These are phyloP conservation scores for Sander vitreus DNA, from an alignment of 2,113 vertebrate genomes.

Conservation along the genomic window DNA sequence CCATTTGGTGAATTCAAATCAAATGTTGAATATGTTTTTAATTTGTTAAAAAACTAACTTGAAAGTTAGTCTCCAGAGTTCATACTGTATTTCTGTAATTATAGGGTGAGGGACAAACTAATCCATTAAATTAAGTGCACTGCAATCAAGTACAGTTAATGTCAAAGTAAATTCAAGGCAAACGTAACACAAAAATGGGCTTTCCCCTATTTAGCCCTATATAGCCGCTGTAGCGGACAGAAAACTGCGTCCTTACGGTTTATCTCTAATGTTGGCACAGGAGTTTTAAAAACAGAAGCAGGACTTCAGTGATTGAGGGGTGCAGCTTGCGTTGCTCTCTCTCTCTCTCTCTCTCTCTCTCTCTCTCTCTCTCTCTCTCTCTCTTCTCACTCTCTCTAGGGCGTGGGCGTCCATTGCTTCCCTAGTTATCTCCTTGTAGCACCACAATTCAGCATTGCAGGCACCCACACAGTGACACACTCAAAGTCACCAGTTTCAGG, in stretches of 20 bases:
- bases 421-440: neutral
- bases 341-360: too few relatives aligned
- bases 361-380: too few relatives aligned
- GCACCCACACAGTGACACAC: too few relatives aligned
- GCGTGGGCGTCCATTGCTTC: neutral
- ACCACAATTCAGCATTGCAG: neutral
- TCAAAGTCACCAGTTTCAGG: neutral
- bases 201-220: neutral
- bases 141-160: neutral
- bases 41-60: neutral
- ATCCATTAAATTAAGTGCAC: neutral
- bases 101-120: neutral
- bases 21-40: slow-evolving; percentile 7
- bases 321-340: too few relatives aligned
- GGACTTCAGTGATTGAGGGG: too few relatives aligned
- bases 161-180: neutral
- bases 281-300: too few relatives aligned
- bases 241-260: neutral
- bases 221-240: neutral
- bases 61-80: neutral
- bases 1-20: neutral
- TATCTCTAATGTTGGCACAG: neutral
- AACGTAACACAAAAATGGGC: neutral
- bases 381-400: too few relatives aligned
- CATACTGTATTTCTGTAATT: neutral